phyloP scores from a whole-genome alignment of 2,113 vertebrate genomes.

The Heteronetta atricapilla region DNA sequence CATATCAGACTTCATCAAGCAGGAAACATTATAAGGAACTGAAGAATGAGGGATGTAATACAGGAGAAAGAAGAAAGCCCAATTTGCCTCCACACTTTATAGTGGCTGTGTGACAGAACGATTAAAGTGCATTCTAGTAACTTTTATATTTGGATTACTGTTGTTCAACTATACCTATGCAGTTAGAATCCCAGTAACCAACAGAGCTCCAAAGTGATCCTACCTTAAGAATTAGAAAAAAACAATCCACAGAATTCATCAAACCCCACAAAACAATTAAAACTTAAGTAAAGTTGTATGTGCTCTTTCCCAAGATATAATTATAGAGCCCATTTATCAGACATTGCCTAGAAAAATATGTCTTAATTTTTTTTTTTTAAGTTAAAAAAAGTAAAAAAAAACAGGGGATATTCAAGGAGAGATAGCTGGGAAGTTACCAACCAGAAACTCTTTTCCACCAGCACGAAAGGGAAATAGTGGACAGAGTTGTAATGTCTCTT shows the following conservation, averaged over 20 bases:
- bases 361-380: background rate
- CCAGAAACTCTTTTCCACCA: background rate
- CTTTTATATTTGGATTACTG: background rate
- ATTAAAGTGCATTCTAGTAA: background rate
- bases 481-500: background rate
- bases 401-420: background rate
- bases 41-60: background rate
- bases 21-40: background rate
- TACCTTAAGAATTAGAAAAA: background rate
- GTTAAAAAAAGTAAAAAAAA: background rate
- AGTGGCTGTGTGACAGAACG: background rate
- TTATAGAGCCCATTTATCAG: background rate
- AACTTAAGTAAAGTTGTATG: background rate
- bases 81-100: background rate
- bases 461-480: background rate
- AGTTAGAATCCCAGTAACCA: background rate
- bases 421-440: background rate
- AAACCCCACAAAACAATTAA: background rate
- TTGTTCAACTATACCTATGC: background rate
- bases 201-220: background rate
- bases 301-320: background rate
- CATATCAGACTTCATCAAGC: background rate
- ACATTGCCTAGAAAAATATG: background rate
- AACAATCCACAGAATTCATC: background rate
- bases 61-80: background rate